Conservation (phyloP, 2,888 invertebrate species). For the Apamea epomidion region DNA sequence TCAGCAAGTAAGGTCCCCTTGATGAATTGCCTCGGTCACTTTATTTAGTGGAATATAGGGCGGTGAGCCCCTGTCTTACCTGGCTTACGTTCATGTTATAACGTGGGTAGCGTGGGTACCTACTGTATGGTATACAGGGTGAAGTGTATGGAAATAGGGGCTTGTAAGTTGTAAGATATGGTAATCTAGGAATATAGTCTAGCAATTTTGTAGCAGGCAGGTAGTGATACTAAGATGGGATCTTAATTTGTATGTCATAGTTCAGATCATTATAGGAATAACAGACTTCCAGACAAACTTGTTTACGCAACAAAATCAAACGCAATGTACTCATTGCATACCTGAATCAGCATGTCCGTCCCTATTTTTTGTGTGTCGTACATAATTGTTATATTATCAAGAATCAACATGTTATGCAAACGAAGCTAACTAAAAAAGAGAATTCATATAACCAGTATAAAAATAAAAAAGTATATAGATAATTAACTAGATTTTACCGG, state of each 20-base stretch:
- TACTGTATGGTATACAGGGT: not conserved
- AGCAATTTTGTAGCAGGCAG: not conserved
- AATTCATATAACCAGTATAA: not conserved
- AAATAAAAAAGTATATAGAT: not conserved
- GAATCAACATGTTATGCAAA: not conserved
- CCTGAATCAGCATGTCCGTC: no score
- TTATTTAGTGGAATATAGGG: constrained; percentile 62
- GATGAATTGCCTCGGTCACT: constrained; percentile 68
- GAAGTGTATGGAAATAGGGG: constrained; percentile 35
- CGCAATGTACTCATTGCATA: no score
- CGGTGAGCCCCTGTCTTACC: constrained; percentile 54
- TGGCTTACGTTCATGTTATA: constrained; percentile 40
- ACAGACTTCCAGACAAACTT: not conserved
- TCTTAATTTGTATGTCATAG: not conserved
- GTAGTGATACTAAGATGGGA: not conserved
- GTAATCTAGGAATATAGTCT: not conserved
- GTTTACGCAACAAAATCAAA: not conserved
- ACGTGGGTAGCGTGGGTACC: constrained; percentile 6
- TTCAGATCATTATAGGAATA: not conserved
- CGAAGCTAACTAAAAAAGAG: not conserved
- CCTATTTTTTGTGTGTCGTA: no score
- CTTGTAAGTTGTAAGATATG: not conserved
- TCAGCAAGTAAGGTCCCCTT: constrained; percentile 55
- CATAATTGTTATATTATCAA: no score
- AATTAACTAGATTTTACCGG: not conserved